Evolutionary conservation across 1,140 invertebrate genomes (phyloP).

Genomic region (Phocides pigmalion): DNA sequence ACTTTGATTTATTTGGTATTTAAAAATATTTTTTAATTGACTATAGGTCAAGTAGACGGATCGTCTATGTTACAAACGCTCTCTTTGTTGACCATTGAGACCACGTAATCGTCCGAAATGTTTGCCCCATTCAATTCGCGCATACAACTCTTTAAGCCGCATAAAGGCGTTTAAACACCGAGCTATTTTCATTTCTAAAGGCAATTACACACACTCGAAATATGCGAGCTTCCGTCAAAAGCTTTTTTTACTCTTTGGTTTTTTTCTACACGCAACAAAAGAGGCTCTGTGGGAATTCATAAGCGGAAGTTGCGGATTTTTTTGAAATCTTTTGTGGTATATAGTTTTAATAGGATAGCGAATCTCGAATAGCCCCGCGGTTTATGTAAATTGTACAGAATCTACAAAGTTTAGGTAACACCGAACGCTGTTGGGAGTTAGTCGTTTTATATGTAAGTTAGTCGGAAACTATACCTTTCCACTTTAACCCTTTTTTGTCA

Average conservation of each 20-base stretch:
- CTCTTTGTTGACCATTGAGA: not conserved
- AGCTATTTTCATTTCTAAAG: conserved; percentile 25
- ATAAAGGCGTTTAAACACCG: conserved; percentile 20
- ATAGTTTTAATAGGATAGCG: not conserved
- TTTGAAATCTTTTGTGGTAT: not conserved
- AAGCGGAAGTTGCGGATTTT: not conserved
- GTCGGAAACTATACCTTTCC: too few species aligned
- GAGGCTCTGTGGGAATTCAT: not conserved
- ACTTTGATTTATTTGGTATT: too few species aligned
- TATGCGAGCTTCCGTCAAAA: conserved; percentile 19
- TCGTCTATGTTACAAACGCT: conserved; percentile 1
- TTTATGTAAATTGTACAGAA: too few species aligned
- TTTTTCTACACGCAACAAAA: conserved; percentile 8
- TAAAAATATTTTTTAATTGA: too few species aligned
- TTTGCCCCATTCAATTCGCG: conserved; percentile 7
- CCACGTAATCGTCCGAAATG: conserved; percentile 6
- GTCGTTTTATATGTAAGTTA: too few species aligned
- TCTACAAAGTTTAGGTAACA: too few species aligned
- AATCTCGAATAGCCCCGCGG: too few species aligned
- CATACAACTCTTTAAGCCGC: conserved; percentile 7
- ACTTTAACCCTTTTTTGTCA: too few species aligned
- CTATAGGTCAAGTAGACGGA: too few species aligned
- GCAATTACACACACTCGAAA: conserved; percentile 30
- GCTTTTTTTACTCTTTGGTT: not conserved
- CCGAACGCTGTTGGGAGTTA: too few species aligned